Percentiles rank a stretch among this genome's conserved stretches.
Evolutionary conservation across 1,140 invertebrate species (phyloP).

Genomic region (Anoplophora glabripennis): DNA sequence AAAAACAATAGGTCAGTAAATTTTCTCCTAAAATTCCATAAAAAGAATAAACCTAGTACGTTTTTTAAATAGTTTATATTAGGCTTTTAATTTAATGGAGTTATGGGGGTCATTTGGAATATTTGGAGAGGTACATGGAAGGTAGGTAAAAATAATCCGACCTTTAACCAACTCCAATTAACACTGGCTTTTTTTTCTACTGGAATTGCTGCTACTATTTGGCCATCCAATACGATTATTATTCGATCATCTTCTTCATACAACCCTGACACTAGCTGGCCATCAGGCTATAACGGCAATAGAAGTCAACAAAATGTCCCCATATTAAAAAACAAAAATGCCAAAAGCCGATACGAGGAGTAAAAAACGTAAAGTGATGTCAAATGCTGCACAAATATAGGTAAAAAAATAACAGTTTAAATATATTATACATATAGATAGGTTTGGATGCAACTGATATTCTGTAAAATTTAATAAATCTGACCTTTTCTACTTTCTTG

Average conservation of each 20-base stretch:
- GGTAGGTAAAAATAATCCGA: constrained; percentile 44
- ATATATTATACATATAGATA: constrained; percentile 11
- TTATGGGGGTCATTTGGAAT: not conserved
- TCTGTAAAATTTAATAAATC: constrained; percentile 32
- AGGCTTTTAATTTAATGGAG: too few species aligned
- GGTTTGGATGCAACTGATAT: not conserved
- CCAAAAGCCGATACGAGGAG: constrained; percentile 15
- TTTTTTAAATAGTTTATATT: not conserved
- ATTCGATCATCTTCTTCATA: constrained; percentile 51
- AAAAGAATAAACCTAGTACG: not conserved
- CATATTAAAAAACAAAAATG: constrained; percentile 5
- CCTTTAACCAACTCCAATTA: constrained; percentile 67
- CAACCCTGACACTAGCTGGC: constrained; percentile 44
- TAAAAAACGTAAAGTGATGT: constrained; percentile 14
- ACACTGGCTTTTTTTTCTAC: constrained; percentile 57
- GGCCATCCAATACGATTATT: constrained; percentile 56
- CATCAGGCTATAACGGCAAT: constrained; percentile 31
- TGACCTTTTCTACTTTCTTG: constrained; percentile 91
- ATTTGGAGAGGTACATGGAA: not conserved
- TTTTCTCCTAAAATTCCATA: too few species aligned
- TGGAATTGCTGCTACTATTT: constrained; percentile 59
- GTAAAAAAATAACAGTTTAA: too few species aligned
- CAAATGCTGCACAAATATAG: not conserved
- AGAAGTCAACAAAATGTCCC: constrained; percentile 19
- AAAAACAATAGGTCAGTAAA: too few species aligned